Base-by-base conservation (phyloP, 2,113 vertebrate species). In the Ameiurus melas region DNA sequence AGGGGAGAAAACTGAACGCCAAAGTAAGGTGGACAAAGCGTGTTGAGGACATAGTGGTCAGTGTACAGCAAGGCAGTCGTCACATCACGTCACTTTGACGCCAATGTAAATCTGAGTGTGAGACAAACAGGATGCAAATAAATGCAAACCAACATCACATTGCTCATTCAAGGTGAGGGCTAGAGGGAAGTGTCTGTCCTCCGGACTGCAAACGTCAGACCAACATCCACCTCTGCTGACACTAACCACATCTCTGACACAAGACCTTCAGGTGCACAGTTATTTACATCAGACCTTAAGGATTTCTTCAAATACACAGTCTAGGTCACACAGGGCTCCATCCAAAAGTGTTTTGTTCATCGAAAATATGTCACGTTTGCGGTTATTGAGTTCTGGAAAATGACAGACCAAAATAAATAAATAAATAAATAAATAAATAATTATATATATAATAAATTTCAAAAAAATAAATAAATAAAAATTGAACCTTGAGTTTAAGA, bases 71-170 rank as follows among this genome's bases (percentile, higher is more conserved):
- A 71, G n/a, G 47, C 79, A 16, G 79, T 86, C 55, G 16, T 79
- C 87, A 79, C 81, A 36, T 79, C 87, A 79, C 81, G 57, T 79
- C 85, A 86, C 53, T 81, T 19, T 82, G 75, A 85, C 71, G 64
- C n/a, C 22, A 43, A 86, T 86, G 71, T 64, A 91, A 89, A 87
- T 80, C 33, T 43, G 55, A 53, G 25, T 70, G 83, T 51, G 79
- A 47, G 43, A 90, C 64, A 84, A 81, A 84, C 51, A 73, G 64
- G 73, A 90, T 81, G 87, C 87, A 87, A 92, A 90, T 86, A 36
- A 77, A 87, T 62, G 79, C 87, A 90, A 88, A 87, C 25, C 77
- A 66, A 83, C 25, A 64, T 3, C 58, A 85, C 57, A 33, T 36
- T 55, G 84, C 82, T 83, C 79, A 85, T 87, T 88, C 53, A 87